Percentiles rank a stretch among this genome's conserved stretches.
phyloP scores from a whole-genome alignment of 2,113 vertebrate species.

The Cardinalis cardinalis region DNA sequence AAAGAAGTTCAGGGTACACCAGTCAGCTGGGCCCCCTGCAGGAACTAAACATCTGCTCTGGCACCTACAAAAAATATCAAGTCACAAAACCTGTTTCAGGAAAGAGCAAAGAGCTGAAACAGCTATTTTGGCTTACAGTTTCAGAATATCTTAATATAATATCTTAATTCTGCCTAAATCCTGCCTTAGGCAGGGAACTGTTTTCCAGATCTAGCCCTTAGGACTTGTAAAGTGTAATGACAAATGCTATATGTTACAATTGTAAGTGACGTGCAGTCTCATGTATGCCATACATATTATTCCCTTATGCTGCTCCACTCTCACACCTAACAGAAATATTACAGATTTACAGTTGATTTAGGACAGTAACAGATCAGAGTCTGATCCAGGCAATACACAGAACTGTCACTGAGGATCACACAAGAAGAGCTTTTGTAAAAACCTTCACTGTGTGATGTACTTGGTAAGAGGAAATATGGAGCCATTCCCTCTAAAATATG shows the following conservation, averaged over 20 bases:
- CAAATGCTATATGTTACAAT: background rate
- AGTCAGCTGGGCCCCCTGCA: background rate
- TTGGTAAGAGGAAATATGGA: background rate
- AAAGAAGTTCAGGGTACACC: background rate
- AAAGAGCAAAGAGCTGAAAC: background rate
- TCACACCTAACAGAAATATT: background rate
- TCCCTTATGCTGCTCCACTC: background rate
- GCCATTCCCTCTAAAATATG: background rate
- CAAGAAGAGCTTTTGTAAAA: background rate
- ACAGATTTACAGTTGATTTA: background rate
- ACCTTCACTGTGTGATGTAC: background rate
- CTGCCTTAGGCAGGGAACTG: background rate
- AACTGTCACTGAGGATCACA: background rate
- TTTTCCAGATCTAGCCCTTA: background rate
- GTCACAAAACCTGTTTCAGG: background rate
- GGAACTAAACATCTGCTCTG: background rate
- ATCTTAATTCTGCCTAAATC: background rate
- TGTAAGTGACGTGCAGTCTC: background rate
- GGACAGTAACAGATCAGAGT: background rate
- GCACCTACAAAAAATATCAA: background rate
- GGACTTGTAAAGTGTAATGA: background rate
- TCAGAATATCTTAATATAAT: background rate
- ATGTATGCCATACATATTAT: background rate
- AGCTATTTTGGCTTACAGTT: background rate
- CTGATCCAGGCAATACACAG: background rate